Evolutionary conservation across 1,140 invertebrate genomes (phyloP), one percentile per base, ranked within the genome.

Genomic region (Drosophila insularis): DNA sequence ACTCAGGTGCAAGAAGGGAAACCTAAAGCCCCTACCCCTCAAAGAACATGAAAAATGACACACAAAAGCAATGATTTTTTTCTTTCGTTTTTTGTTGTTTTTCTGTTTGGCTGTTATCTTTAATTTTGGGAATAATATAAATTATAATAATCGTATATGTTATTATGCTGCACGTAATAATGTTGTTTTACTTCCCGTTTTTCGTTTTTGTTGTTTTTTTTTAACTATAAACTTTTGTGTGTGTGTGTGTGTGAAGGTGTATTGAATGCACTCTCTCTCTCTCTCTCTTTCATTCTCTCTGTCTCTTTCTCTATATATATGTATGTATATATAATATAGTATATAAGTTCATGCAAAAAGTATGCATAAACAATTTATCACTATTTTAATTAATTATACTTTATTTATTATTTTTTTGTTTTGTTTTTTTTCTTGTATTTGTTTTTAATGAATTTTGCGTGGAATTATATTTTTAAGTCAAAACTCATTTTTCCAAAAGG

Each of bases 101-200:
- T 65, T 82, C 80, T 78, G 80, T 86, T 89, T 89, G 85, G 84
- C 80, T 84, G 79, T 87, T 87, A 87, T 87, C 80, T 89, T 89
- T 89, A 89, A 89, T 89, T 79, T 89, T 89, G 85, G 84, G 84
- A 89, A 89, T 89, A 89, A 89, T 89, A 89, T 84, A 89, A 89
- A 89, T 89, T 84, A 89, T 89, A 89, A 89, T 89, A 89, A 87
- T 87, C 69, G 78, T 84, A 80, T 87, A 89, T 68, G 43, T 84
- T 85, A 89, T 89, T 87, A 87, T 89, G 77, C 72, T 89, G 77
- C 71, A 80, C 69, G 77, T 86, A 89, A 82, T 82, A 80, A 79
- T 86, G 81, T 86, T 86, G 71, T 79, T 87, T 89, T 78, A 84
- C 77, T 89, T 89, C 85, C 85, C 85, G 72, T 79, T 74, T 71